These are phyloP conservation scores for Lamprotornis superbus DNA, from an alignment of 2,113 vertebrate species.

Conservation along the genomic window DNA sequence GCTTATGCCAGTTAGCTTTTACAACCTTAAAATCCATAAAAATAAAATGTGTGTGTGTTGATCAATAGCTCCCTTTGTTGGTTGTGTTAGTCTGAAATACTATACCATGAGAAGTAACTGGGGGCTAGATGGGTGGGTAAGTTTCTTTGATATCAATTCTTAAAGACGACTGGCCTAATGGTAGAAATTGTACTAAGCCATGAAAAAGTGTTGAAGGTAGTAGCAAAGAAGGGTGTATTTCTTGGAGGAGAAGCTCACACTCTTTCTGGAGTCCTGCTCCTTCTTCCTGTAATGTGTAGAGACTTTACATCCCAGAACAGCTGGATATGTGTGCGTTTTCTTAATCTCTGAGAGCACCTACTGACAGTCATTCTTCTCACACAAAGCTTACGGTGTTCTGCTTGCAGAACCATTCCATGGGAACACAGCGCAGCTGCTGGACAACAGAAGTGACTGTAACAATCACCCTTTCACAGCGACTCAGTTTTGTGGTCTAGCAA, in stretches of 20 bases:
- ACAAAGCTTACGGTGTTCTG: background rate
- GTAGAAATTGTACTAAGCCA: background rate
- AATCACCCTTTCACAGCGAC: background rate
- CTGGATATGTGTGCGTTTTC: background rate
- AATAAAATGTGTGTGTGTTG: background rate
- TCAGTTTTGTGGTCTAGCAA: background rate
- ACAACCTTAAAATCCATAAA: conserved; percentile 17
- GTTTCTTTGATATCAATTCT: background rate
- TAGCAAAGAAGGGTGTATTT: background rate
- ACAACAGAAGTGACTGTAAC: background rate
- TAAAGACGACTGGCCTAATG: background rate
- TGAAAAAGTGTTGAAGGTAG: background rate
- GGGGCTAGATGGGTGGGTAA: background rate
- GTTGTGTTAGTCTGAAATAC: conserved; percentile 8
- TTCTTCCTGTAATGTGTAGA: background rate
- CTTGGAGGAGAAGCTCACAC: background rate
- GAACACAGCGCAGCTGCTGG: rapidly evolving
- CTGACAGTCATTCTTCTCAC: background rate
- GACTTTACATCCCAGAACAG: background rate
- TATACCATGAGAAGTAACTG: background rate
- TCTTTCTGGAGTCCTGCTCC: background rate
- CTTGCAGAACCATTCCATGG: background rate
- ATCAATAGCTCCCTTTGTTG: conserved; percentile 47
- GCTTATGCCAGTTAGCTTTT: conserved; percentile 32
- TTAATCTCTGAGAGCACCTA: background rate